These are phyloP conservation scores for Botia almorhae DNA, from an alignment of 2,797 vertebrate genomes.

Conservation along the genomic window DNA sequence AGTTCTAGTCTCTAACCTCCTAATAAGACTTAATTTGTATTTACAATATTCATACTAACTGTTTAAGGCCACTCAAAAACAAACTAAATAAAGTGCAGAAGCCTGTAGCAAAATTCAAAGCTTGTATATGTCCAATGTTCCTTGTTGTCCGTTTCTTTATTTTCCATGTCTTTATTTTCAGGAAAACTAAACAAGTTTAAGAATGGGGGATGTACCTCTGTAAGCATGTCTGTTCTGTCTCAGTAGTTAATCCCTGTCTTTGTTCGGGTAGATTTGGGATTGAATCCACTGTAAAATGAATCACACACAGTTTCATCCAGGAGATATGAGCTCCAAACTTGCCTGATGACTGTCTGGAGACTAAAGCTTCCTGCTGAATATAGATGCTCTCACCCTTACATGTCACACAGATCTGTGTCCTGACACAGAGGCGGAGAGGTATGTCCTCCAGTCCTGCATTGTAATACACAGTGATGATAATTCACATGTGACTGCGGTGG, in stretches of 20 bases:
- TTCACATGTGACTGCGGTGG: slow-evolving; percentile 43
- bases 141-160: slow-evolving; percentile 32
- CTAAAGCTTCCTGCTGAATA: slow-evolving; percentile 58
- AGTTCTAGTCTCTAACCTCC: too few species aligned
- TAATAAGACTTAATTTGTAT: too few species aligned
- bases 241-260: slow-evolving; percentile 71
- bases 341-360: slow-evolving; percentile 60
- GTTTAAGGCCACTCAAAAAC: not conserved
- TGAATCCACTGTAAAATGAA: slow-evolving; percentile 72
- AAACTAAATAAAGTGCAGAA: slow-evolving; percentile 3
- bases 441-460: slow-evolving; percentile 53
- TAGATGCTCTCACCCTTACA: slow-evolving; percentile 56
- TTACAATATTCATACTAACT: too few species aligned
- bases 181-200: slow-evolving; percentile 63
- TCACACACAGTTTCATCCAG: slow-evolving; percentile 70
- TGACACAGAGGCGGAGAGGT: slow-evolving; percentile 52
- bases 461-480: slow-evolving; percentile 49
- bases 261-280: slow-evolving; percentile 74
- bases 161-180: slow-evolving; percentile 47
- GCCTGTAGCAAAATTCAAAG: slow-evolving; percentile 9
- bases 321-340: slow-evolving; percentile 74
- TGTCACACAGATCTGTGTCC: slow-evolving; percentile 51
- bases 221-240: slow-evolving; percentile 66
- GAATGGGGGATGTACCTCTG: slow-evolving; percentile 68
- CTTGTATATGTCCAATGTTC: slow-evolving; percentile 17